Evolutionary conservation across 2,797 vertebrate genomes (phyloP).

Genomic region (Loriculus beryllinus): DNA sequence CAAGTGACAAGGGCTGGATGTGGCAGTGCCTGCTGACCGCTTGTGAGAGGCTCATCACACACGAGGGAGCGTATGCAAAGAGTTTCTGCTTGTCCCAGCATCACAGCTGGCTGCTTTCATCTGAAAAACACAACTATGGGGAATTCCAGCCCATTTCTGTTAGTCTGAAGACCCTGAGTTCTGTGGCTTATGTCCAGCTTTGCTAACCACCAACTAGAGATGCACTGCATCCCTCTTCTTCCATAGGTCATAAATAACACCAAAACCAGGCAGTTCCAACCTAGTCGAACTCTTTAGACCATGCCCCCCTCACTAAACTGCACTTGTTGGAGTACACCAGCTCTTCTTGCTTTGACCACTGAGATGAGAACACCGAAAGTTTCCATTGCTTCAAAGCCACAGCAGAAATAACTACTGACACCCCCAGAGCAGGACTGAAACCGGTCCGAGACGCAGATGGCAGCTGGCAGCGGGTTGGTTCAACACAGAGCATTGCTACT

Average conservation of each 20-base stretch:
- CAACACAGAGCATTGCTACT: neutral
- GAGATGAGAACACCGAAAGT: neutral
- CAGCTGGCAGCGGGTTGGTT: neutral
- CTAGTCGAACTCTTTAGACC: neutral
- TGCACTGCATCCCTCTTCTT: neutral
- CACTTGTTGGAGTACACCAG: rapidly evolving
- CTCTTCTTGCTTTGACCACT: neutral
- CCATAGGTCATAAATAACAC: neutral
- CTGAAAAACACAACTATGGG: neutral
- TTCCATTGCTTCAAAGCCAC: neutral
- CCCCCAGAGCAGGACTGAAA: neutral
- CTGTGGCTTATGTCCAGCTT: neutral
- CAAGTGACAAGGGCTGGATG: neutral
- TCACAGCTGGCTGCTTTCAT: neutral
- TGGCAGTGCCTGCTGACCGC: neutral
- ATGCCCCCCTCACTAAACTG: neutral
- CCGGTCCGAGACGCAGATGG: neutral
- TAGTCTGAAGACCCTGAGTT: neutral
- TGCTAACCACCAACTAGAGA: neutral
- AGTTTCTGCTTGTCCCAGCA: neutral
- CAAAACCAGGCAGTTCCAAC: neutral
- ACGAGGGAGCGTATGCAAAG: neutral
- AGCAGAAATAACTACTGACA: neutral
- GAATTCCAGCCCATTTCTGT: neutral
- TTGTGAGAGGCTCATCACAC: neutral